These are phyloP conservation scores for Conopomorpha cramerella DNA, from an alignment of 1,140 invertebrate genomes.

Conservation along the genomic window DNA sequence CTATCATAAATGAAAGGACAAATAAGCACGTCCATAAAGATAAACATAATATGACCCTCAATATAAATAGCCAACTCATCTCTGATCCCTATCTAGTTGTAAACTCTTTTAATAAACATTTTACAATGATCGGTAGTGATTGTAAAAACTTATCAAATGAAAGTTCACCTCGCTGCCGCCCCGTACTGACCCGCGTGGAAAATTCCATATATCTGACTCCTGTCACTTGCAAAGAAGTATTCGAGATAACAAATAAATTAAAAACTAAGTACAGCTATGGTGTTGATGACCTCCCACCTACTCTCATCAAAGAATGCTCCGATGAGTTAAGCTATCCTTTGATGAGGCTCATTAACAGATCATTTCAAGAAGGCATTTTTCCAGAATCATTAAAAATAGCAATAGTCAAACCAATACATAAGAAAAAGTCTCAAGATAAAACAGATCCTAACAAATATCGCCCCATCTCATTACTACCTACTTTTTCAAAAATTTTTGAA, in stretches of 20 bases:
- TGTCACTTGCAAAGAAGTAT: not conserved
- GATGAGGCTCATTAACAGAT: not conserved
- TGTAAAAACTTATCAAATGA: not conserved
- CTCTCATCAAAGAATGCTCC: constrained; percentile 1
- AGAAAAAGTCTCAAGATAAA: constrained; percentile 3
- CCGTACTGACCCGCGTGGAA: too few relatives aligned
- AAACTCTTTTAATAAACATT: not conserved
- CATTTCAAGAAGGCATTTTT: not conserved
- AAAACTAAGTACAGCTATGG: constrained; percentile 4
- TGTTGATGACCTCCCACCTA: constrained; percentile 1
- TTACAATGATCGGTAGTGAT: not conserved
- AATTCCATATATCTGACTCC: constrained; percentile 1
- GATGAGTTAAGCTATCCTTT: not conserved
- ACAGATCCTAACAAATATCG: not conserved
- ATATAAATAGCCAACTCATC: not conserved
- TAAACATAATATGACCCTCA: not conserved
- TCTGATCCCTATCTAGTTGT: not conserved
- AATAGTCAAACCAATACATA: constrained; percentile 3
- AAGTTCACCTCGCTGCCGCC: too few relatives aligned
- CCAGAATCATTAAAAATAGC: constrained; percentile 1
- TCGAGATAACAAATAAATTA: constrained; percentile 1
- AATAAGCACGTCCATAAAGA: not conserved
- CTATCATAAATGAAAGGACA: not conserved
- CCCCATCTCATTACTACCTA: constrained; percentile 2
- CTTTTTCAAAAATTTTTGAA: constrained; percentile 5